Evolutionary conservation across 2,113 vertebrate genomes (phyloP), one percentile per base, ranked within the genome.

Genomic region (Petromus typicus): DNA sequence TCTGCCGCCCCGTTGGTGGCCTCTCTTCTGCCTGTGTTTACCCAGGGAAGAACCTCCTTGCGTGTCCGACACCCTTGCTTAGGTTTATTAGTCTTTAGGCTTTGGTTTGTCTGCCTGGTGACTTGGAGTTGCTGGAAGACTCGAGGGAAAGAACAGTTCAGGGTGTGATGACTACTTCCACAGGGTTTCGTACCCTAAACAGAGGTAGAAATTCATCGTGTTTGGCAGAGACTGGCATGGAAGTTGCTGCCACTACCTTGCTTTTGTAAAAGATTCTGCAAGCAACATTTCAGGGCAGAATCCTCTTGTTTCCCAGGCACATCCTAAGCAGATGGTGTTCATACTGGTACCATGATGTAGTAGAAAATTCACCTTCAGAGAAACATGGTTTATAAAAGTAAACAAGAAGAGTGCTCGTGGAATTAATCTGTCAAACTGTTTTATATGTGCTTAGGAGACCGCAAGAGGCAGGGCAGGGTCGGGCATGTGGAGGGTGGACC

Each of bases 361-460:
- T 5, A 66, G 82, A 51, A 84, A 43, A 18, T n/a, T 85, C 34
- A 51, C 43, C 30, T 80, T 76, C 51, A 86, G 76, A 82, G 86
- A 91, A 97, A 40, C 5, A 11, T n/a, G 14, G 6, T 66, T 86
- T 73, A 51, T n/a, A 90, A 67, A 92, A 78, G n/a, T 66, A 57
- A 87, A 78, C 7, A 89, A 71, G n/a, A n/a, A n/a, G n/a, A n/a
- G n/a, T n/a, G n/a, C n/a, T n/a, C n/a, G n/a, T n/a, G n/a, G n/a
- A n/a, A n/a, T n/a, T n/a, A n/a, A n/a, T n/a, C n/a, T n/a, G n/a
- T n/a, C n/a, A n/a, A n/a, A n/a, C n/a, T n/a, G n/a, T n/a, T n/a
- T n/a, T n/a, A n/a, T n/a, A n/a, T n/a, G 45, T 4, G 8, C 48
- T 34, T 78, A 34, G 48, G 75, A 51, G 30, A 51, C 45, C 13